phyloP scores from a whole-genome alignment of 1,140 invertebrate genomes.

The Macrobrachium nipponense region DNA sequence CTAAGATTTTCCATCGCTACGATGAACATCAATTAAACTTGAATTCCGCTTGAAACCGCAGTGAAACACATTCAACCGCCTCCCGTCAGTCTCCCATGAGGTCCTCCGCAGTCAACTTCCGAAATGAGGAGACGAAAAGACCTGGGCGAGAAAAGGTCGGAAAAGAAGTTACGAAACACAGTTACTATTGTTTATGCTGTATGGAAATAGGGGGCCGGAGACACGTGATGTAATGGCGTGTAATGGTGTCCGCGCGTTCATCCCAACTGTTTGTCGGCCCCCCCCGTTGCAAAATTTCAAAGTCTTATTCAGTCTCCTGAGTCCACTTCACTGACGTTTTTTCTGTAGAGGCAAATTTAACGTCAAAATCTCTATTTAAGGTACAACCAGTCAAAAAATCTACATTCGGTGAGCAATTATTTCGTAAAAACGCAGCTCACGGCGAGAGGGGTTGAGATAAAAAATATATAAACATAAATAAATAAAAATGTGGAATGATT shows the following conservation, averaged over 20 bases:
- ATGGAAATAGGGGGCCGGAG: constrained; percentile 62
- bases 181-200: no score
- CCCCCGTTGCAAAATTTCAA: constrained; percentile 45
- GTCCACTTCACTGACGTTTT: no score
- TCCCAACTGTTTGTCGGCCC: constrained; percentile 39
- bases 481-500: neutral
- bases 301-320: neutral
- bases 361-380: no score
- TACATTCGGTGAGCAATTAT: neutral
- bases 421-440: neutral
- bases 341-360: no score
- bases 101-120: neutral
- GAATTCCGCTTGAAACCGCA: no score
- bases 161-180: constrained; percentile 54
- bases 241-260: constrained; percentile 54
- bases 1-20: no score
- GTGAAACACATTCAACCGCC: neutral
- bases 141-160: constrained; percentile 32
- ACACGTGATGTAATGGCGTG: constrained; percentile 60
- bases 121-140: neutral
- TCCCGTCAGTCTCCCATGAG: neutral
- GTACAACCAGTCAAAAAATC: no score
- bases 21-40: no score
- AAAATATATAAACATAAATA: no score
- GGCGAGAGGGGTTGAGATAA: no score